These are phyloP conservation scores for Mesembrinibis cayennensis DNA, from an alignment of 2,113 vertebrate genomes.

Conservation along the genomic window DNA sequence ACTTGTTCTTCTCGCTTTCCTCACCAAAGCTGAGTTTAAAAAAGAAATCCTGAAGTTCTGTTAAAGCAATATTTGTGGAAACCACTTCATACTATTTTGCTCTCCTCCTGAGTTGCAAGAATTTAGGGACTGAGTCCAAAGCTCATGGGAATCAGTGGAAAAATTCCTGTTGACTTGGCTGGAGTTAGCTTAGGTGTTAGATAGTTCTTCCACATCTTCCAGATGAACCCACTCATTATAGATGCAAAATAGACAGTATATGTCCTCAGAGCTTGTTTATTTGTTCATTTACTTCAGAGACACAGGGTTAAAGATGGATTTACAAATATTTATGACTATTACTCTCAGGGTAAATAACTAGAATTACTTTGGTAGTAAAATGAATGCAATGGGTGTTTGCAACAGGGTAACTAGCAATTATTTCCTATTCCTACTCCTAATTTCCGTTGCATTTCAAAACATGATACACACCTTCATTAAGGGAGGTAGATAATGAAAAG, in stretches of 20 bases:
- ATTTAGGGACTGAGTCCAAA: slow-evolving; percentile 1
- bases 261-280: background rate
- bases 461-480: background rate
- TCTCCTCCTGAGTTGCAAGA: slow-evolving; percentile 8
- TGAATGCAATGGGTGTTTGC: background rate
- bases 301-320: background rate
- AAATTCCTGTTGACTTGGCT: background rate
- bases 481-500: background rate
- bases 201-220: background rate
- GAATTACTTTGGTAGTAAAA: background rate
- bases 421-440: background rate
- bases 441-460: background rate
- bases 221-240: background rate
- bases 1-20: slow-evolving; percentile 67
- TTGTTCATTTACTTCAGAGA: background rate
- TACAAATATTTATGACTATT: background rate
- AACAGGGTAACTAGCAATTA: background rate
- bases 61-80: slow-evolving; percentile 60
- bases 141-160: background rate
- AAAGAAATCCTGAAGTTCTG: slow-evolving; percentile 67
- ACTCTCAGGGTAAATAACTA: background rate
- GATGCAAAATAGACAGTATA: background rate
- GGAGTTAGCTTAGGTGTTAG: background rate
- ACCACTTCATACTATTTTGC: slow-evolving; percentile 41
- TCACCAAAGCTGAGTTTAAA: slow-evolving; percentile 62